These are phyloP conservation scores for Urocyon cinereoargenteus DNA, from an alignment of 2,797 vertebrate species.

Conservation along the genomic window DNA sequence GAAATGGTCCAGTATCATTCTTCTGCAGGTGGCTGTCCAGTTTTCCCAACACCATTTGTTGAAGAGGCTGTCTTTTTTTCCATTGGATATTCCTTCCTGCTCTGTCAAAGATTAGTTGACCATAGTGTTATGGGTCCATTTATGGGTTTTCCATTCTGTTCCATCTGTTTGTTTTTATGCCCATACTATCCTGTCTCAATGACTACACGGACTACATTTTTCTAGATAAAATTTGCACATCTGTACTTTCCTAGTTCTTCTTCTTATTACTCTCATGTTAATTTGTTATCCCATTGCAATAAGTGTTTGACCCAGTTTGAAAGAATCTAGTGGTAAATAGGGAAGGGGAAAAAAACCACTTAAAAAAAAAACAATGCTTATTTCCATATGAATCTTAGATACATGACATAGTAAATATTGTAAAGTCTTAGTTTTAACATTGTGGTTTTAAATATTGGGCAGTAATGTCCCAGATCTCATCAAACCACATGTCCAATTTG, in stretches of 20 bases:
- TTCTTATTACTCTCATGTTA: not conserved
- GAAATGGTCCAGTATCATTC: not conserved
- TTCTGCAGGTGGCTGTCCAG: not conserved
- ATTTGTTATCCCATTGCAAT: not conserved
- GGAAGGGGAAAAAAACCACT: not conserved
- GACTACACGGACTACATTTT: not conserved
- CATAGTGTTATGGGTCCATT: not conserved
- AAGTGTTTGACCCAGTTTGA: slow-evolving; percentile 9
- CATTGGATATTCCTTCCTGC: not conserved
- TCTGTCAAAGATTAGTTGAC: not conserved
- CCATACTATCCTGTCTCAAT: not conserved
- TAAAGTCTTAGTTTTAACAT: slow-evolving; percentile 32
- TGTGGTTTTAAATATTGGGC: not conserved
- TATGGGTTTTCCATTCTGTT: not conserved
- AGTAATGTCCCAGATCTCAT: not conserved
- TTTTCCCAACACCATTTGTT: not conserved
- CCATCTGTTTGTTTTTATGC: not conserved
- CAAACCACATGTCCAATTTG: not conserved
- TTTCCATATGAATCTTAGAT: not conserved
- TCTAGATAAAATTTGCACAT: not conserved
- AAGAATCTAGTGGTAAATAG: slow-evolving; percentile 9
- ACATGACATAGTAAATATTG: not conserved
- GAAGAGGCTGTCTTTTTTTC: not conserved
- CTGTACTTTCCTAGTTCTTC: not conserved
- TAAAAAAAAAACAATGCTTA: not conserved